Evolutionary conservation across 92 coral and sea anemone species (phyloP), one percentile per base, ranked within the genome.

Genomic region (Palythoa grandiflora): DNA sequence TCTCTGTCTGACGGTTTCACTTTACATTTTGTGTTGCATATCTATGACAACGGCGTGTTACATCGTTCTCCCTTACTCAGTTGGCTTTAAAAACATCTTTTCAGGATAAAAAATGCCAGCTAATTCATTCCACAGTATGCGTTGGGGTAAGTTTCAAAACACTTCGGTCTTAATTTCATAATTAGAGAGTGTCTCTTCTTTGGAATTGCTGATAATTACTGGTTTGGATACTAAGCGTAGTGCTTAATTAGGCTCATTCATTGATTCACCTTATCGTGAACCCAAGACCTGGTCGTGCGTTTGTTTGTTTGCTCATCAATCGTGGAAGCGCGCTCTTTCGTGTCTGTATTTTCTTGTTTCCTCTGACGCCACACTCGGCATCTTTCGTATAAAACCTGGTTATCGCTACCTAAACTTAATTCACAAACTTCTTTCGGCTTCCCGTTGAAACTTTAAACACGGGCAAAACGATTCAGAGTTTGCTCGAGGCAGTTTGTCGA

Each of bases 221-320:
- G 68, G 81, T 92, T 78, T 93, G 94, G 91, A 94, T 88, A 90
- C 91, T 88, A 93, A 85, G 89, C 84, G 84, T 71, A 87, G 80
- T 83, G 85, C 92, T 90, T 94, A 94, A 91, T 94, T 94, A 93
- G 93, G 87, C 77, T 92, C 80, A 92, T 92, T 90, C 70, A 63
- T 9, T 63, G 36, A 63, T 44, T 63, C 91, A 87, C 72, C 65
- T 55, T 89, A 88, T 63, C 85, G 60, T 68, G 60, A 16, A 75
- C 48, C 88, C 77, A 52, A 71, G 54, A 79, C 47, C 66, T 85
- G 53, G 66, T 77, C 53, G 47, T 9, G 47, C 40, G 75, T 8
- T 70, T 70, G 75, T 38, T 70, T 70, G 44, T 70, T 70, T 36
- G 15, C 5, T 80, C 90, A 79, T 55, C 86, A 88, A 36, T 50